Evolutionary conservation across 2,888 invertebrate genomes (phyloP).

Genomic region (Apotomis turbidana): DNA sequence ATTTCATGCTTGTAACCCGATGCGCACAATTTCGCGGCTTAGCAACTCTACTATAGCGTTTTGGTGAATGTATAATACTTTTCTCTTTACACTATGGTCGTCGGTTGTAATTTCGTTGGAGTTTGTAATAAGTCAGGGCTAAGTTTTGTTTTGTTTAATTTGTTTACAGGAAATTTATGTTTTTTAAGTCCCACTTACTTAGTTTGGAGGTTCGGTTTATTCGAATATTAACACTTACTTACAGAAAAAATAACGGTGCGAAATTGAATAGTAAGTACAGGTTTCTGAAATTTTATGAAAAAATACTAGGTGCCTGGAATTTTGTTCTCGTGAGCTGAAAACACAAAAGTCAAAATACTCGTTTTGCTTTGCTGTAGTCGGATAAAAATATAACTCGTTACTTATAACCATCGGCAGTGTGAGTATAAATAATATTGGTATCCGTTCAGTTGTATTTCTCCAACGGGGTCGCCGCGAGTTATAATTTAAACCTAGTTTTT

Average conservation of each 20-base stretch:
- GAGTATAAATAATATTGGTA: no score
- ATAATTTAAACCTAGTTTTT: constrained; percentile 29
- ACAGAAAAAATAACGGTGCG: background rate
- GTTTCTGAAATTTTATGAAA: background rate
- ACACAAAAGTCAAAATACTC: no score
- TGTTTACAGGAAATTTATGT: constrained; percentile 33
- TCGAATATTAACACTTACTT: constrained; percentile 1
- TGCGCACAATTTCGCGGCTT: no score
- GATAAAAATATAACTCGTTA: no score
- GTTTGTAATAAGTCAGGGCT: constrained; percentile 30
- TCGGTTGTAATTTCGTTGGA: constrained; percentile 24
- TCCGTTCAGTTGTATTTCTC: no score
- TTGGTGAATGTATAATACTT: background rate
- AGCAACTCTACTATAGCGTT: no score
- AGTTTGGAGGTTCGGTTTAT: background rate
- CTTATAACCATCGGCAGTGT: no score
- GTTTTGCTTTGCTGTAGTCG: no score
- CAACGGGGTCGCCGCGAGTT: constrained; percentile 6
- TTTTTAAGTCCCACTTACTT: constrained; percentile 19
- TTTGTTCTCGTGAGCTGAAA: no score
- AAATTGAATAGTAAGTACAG: background rate
- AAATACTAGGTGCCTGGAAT: no score
- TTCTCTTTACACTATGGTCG: background rate
- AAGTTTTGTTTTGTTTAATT: constrained; percentile 34
- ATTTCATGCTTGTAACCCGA: no score